Percentiles rank a stretch among this genome's conserved stretches.
Evolutionary conservation across 2,113 vertebrate species (phyloP).

Genomic region (Turnix velox): DNA sequence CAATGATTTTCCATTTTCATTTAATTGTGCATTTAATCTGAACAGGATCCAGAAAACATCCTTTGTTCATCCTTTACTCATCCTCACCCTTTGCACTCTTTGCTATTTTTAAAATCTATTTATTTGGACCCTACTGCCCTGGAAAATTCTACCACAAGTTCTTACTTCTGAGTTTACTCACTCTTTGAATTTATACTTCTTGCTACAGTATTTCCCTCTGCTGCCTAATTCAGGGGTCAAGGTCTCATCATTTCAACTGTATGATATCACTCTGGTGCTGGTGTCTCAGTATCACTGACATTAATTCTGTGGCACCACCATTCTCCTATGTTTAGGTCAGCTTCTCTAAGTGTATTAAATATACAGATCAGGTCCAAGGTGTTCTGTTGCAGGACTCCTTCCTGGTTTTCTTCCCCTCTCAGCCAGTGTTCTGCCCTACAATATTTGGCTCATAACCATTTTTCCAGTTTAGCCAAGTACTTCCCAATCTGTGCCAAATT

Average conservation of each 20-base stretch:
- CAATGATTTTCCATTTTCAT: background rate
- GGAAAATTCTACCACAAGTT: background rate
- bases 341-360: background rate
- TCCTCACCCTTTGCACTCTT: background rate
- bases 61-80: background rate
- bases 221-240: background rate
- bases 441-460: background rate
- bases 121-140: background rate
- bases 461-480: background rate
- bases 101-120: background rate
- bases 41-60: background rate
- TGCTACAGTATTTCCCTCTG: background rate
- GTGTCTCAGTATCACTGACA: background rate
- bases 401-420: background rate
- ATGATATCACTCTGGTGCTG: background rate
- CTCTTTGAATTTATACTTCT: background rate
- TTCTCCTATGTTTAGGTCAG: background rate
- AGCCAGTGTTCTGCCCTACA: background rate
- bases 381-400: background rate
- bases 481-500: background rate
- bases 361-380: background rate
- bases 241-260: background rate
- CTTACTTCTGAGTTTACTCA: background rate
- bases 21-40: background rate
- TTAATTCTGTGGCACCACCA: background rate